Evolutionary conservation across 1,140 invertebrate genomes (phyloP).

Genomic region (Diorhabda sublineata): DNA sequence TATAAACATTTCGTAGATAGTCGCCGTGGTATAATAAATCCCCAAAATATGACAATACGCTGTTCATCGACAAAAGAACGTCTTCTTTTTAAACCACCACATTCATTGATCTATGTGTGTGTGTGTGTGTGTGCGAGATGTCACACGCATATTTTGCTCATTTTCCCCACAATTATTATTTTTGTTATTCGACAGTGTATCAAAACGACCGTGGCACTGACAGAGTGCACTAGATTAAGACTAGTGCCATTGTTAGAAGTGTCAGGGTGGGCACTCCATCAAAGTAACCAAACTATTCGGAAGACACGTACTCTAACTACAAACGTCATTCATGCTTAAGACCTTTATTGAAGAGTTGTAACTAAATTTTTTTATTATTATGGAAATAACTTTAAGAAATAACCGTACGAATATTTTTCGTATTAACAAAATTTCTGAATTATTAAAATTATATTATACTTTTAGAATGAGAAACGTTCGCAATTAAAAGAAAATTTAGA

Average conservation of each 20-base stretch:
- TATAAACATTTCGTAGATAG: no score
- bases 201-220: constrained; percentile 30
- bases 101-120: not conserved
- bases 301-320: constrained; percentile 29
- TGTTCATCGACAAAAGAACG: not conserved
- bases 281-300: constrained; percentile 27
- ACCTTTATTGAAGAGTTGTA: not conserved
- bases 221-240: constrained; percentile 40
- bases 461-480: no score
- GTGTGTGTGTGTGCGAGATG: not conserved
- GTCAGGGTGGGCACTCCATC: constrained; percentile 38
- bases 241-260: constrained; percentile 30
- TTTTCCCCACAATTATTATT: constrained; percentile 11
- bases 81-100: not conserved
- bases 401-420: no score
- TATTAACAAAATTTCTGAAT: no score
- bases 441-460: no score
- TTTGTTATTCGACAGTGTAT: constrained; percentile 23
- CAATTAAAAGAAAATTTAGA: no score
- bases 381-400: not conserved
- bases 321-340: constrained; percentile 30
- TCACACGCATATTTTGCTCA: constrained; percentile 1
- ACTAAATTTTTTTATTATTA: not conserved
- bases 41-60: no score
- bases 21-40: no score